Conservation (phyloP, 2,888 invertebrate species). For the Hydriomena furcata region DNA sequence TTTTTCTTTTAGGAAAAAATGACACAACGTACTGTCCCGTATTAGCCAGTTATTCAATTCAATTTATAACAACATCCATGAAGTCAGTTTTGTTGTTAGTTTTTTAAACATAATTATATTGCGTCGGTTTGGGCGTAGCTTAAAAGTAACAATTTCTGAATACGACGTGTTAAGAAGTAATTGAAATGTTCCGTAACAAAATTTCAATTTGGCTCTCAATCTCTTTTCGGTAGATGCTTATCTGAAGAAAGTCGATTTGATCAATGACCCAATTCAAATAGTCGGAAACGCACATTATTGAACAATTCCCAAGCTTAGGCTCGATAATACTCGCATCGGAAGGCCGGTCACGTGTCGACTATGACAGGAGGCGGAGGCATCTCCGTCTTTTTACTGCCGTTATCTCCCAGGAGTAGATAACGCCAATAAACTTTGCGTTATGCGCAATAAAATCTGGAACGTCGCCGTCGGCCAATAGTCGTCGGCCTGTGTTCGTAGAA, state of each 20-base stretch:
- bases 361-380: not conserved
- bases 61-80: too few species aligned
- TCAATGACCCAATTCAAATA: slow-evolving; percentile 5
- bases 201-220: not conserved
- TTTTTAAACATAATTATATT: too few species aligned
- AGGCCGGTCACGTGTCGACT: slow-evolving; percentile 6
- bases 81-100: too few species aligned
- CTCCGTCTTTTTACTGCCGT: not conserved
- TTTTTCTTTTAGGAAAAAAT: too few species aligned
- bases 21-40: too few species aligned
- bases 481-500: not conserved
- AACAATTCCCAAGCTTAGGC: not conserved
- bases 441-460: slow-evolving; percentile 22
- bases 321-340: not conserved
- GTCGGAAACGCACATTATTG: slow-evolving; percentile 7
- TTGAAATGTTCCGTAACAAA: not conserved
- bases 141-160: too few species aligned
- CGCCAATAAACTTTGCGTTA: slow-evolving; percentile 21
- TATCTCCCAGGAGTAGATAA: slow-evolving; percentile 8
- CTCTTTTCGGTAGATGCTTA: too few species aligned
- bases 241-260: slow-evolving; percentile 5
- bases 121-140: too few species aligned
- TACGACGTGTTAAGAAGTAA: not conserved
- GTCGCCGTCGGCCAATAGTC: not conserved
- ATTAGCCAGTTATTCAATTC: too few species aligned